Conservation (phyloP, 2,113 vertebrate genomes). For the Plestiodon gilberti region DNA sequence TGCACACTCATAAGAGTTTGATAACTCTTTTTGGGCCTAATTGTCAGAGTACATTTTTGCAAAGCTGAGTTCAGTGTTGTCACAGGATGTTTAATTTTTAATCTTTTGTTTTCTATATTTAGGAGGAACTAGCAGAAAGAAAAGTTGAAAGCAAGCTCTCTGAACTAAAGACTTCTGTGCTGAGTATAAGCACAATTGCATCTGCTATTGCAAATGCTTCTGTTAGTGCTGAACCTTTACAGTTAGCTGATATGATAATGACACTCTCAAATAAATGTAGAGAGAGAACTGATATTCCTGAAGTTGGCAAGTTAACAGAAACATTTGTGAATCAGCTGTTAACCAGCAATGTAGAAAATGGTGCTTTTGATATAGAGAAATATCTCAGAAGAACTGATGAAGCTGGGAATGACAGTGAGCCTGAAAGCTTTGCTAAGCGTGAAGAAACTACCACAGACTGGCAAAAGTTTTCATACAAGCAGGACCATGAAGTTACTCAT, state of each 20-base stretch:
- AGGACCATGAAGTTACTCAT: constrained; percentile 12
- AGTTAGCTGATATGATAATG: constrained; percentile 93
- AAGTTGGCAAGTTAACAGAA: constrained; percentile 7
- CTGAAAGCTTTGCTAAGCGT: constrained; percentile 58
- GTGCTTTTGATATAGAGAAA: constrained; percentile 87
- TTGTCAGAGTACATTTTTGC: not conserved
- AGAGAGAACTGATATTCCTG: constrained; percentile 38
- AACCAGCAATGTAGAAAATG: constrained; percentile 68
- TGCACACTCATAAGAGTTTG: not conserved
- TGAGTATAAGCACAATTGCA: constrained; percentile 94
- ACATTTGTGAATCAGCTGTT: constrained; percentile 39
- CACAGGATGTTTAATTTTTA: not conserved
- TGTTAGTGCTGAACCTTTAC: constrained; percentile 86
- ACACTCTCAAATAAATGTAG: constrained; percentile 83
- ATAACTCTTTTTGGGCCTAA: not conserved
- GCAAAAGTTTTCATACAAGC: constrained; percentile 52
- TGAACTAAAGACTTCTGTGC: constrained; percentile 68
- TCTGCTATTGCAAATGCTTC: constrained; percentile 92
- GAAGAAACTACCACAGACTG: constrained; percentile 41
- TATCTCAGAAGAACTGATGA: constrained; percentile 84
- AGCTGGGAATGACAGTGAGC: constrained; percentile 61
- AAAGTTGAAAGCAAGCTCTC: not conserved
- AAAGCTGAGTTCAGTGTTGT: not conserved
- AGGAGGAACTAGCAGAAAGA: constrained; percentile 57
- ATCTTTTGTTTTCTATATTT: constrained; percentile 26